Evolutionary conservation across 1,140 invertebrate species (phyloP).

Genomic region (Solenopsis invicta): DNA sequence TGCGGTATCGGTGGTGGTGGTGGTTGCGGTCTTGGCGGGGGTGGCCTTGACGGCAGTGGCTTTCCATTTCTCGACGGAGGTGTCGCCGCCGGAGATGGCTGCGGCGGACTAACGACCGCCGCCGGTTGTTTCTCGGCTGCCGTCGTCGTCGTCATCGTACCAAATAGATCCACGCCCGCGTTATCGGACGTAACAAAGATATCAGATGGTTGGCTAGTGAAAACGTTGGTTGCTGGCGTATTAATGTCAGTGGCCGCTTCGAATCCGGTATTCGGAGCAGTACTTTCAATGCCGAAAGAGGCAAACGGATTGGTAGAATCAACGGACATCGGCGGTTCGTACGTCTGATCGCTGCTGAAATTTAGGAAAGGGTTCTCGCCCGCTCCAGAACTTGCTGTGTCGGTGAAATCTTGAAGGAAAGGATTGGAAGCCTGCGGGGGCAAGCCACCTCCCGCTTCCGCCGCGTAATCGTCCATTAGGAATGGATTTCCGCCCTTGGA

Average conservation of each 20-base stretch:
- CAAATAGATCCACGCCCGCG: conserved; percentile 57
- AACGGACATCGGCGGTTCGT: conserved; percentile 77
- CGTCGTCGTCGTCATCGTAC: conserved; percentile 74
- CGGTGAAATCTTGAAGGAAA: conserved; percentile 89
- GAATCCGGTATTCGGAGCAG: conserved; percentile 58
- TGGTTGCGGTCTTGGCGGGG: conserved; percentile 82
- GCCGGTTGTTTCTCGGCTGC: conserved; percentile 75
- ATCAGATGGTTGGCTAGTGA: conserved; percentile 60
- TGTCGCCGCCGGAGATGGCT: conserved; percentile 77
- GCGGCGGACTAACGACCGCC: conserved; percentile 72
- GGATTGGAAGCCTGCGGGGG: conserved; percentile 89
- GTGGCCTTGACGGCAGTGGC: conserved; percentile 68
- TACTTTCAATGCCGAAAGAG: conserved; percentile 83
- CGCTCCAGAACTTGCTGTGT: conserved; percentile 63
- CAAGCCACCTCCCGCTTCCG: conserved; percentile 80
- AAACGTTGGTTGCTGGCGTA: conserved; percentile 70
- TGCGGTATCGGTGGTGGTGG: conserved; percentile 79
- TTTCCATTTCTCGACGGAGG: conserved; percentile 78
- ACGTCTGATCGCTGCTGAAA: conserved; percentile 84
- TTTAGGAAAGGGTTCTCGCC: conserved; percentile 89
- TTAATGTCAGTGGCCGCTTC: conserved; percentile 62
- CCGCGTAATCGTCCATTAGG: conserved; percentile 90
- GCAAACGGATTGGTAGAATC: conserved; percentile 89
- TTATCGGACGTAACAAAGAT: conserved; percentile 60
- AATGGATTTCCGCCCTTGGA: conserved; percentile 91